phyloP scores from a whole-genome alignment of 2,797 vertebrate genomes.

The Gadopsis bispinosus region DNA sequence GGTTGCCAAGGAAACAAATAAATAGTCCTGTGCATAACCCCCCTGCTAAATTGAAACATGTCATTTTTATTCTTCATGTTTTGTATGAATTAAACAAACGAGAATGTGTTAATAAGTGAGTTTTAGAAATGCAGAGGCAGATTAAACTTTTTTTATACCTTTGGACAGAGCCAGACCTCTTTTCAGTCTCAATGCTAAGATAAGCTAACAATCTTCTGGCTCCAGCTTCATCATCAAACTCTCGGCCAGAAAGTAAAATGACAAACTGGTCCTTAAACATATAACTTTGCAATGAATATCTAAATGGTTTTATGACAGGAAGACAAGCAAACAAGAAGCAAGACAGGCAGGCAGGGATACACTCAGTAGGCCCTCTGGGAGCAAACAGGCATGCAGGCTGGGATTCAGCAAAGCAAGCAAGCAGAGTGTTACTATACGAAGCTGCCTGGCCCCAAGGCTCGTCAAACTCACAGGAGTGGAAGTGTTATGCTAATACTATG shows the following conservation, averaged over 20 bases:
- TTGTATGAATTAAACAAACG: background rate
- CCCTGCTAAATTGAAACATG: background rate
- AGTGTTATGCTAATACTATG: constrained; percentile 65
- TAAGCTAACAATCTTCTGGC: background rate
- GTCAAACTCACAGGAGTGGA: constrained; percentile 70
- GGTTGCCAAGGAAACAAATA: background rate
- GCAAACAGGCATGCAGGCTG: constrained; percentile 49
- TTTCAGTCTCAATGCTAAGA: background rate
- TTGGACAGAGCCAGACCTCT: background rate
- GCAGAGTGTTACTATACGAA: constrained; percentile 40
- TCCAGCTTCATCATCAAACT: background rate
- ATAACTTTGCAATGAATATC: constrained; percentile 2
- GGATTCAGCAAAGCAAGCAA: constrained; percentile 57
- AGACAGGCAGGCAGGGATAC: constrained; percentile 20
- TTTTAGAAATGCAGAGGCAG: background rate
- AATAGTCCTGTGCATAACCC: background rate
- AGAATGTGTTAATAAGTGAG: background rate
- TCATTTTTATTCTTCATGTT: background rate
- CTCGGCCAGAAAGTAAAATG: background rate
- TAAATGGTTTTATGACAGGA: constrained; percentile 20
- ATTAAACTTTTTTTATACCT: background rate
- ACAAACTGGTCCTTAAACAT: background rate
- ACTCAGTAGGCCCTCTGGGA: constrained; percentile 33
- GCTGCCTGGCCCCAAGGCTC: constrained; percentile 54
- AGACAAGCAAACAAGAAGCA: background rate